These are phyloP conservation scores for Platichthys stellatus DNA, from an alignment of 2,113 vertebrate species.

Conservation along the genomic window DNA sequence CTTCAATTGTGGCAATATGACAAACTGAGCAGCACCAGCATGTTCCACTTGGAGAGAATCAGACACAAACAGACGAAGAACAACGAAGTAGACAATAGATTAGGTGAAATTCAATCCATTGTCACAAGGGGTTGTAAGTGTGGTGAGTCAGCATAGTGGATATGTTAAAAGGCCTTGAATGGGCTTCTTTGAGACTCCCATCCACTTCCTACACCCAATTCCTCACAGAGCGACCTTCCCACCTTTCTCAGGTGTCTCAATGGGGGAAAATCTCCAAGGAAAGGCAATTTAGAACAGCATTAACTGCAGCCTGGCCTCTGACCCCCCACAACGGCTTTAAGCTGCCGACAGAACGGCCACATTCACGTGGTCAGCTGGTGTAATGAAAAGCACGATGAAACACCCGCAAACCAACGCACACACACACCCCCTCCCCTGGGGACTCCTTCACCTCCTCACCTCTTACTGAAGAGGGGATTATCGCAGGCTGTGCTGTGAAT, in stretches of 20 bases:
- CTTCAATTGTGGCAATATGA: too few relatives aligned
- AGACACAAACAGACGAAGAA: neutral
- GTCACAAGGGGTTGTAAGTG: conserved; percentile 13
- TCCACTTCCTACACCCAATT: conserved; percentile 41
- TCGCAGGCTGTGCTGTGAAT: conserved; percentile 52
- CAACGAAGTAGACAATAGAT: neutral
- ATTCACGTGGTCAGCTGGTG: conserved; percentile 39
- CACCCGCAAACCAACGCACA: conserved; percentile 15
- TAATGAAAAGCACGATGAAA: conserved; percentile 38
- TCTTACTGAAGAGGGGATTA: conserved; percentile 61
- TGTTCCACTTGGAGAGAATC: conserved; percentile 1
- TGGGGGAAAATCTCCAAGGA: conserved; percentile 65
- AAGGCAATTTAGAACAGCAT: conserved; percentile 77
- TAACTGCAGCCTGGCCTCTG: conserved; percentile 68
- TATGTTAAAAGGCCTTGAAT: conserved; percentile 28
- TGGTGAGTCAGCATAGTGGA: conserved; percentile 24
- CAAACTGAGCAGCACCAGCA: neutral
- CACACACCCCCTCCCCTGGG: neutral
- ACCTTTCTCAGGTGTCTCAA: conserved; percentile 61
- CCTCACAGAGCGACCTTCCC: conserved; percentile 54
- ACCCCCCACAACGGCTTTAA: conserved; percentile 56
- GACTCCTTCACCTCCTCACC: conserved; percentile 65
- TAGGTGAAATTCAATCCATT: conserved; percentile 18
- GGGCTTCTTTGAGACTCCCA: conserved; percentile 20
- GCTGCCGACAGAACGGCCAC: conserved; percentile 53